A percentile compares a stretch with the other conserved stretches of the same genome.
Conservation (phyloP, 2,113 vertebrate species). For the Pelmatolapia mariae region DNA sequence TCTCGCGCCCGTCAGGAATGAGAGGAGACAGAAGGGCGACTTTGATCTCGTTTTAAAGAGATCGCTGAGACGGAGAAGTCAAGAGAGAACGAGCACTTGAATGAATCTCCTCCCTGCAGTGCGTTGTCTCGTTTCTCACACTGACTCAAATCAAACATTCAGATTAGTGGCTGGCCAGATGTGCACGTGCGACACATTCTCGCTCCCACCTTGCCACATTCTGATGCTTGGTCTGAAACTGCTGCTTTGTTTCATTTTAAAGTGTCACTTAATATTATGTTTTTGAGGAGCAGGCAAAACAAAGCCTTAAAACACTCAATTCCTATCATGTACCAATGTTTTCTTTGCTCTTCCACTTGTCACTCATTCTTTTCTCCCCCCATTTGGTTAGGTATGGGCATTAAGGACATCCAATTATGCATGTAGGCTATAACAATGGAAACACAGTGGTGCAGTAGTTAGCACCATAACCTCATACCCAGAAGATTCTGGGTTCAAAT, state of each 20-base stretch:
- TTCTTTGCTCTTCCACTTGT: neutral
- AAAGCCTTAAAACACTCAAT: neutral
- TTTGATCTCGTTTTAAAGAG: slow-evolving; percentile 41
- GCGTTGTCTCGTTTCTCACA: neutral
- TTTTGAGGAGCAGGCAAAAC: neutral
- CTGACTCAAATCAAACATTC: neutral
- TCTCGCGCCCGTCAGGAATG: slow-evolving; percentile 33
- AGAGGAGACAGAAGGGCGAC: slow-evolving; percentile 24
- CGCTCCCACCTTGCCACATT: neutral
- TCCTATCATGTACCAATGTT: neutral
- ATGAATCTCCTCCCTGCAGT: neutral
- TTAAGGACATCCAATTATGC: neutral
- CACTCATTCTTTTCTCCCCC: neutral
- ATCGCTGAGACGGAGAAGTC: neutral
- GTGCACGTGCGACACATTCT: neutral
- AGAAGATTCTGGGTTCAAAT: neutral
- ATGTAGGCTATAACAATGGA: neutral
- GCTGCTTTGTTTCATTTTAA: neutral
- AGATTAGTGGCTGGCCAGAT: neutral
- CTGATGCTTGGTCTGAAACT: neutral
- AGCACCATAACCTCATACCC: fast-evolving
- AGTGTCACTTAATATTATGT: neutral
- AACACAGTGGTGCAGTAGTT: neutral
- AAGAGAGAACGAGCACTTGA: neutral
- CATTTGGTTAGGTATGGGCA: neutral